These are phyloP conservation scores for Herminia tarsipennalis DNA, from an alignment of 2,888 invertebrate species.

Conservation along the genomic window DNA sequence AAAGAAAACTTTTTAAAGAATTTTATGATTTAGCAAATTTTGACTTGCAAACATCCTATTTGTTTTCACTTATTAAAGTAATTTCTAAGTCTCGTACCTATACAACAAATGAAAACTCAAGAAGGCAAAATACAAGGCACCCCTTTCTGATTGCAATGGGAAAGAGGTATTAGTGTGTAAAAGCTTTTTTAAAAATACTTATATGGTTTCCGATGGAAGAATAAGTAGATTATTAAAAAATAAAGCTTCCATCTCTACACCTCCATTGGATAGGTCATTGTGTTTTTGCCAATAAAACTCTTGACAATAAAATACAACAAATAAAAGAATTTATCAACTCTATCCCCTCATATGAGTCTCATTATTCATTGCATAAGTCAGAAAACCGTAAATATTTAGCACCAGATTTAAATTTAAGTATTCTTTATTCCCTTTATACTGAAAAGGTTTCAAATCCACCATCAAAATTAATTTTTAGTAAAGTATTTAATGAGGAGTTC, in stretches of 20 bases:
- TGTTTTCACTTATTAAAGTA: conserved; percentile 20
- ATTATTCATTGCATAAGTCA: conserved; percentile 24
- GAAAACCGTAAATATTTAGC: conserved; percentile 11
- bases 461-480: conserved; percentile 14
- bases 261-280: conserved; percentile 26
- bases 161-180: not conserved
- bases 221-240: not conserved
- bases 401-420: conserved; percentile 10
- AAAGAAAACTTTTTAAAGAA: conserved; percentile 15
- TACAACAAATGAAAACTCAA: conserved; percentile 15
- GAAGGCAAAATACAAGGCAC: conserved; percentile 13
- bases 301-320: conserved; percentile 17
- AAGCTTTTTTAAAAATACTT: conserved; percentile 16
- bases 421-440: conserved; percentile 18
- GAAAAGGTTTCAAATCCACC: conserved; percentile 11
- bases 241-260: not conserved
- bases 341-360: conserved; percentile 28
- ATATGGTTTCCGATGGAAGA: conserved; percentile 26
- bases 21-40: conserved; percentile 14
- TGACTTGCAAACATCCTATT: conserved; percentile 19
- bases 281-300: conserved; percentile 27
- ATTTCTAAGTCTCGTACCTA: conserved; percentile 17
- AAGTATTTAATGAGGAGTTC: conserved; percentile 17
- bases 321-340: conserved; percentile 28
- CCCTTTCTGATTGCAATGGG: not conserved